Evolutionary conservation across 2,797 vertebrate genomes (phyloP).

Genomic region (Knipowitschia caucasica): DNA sequence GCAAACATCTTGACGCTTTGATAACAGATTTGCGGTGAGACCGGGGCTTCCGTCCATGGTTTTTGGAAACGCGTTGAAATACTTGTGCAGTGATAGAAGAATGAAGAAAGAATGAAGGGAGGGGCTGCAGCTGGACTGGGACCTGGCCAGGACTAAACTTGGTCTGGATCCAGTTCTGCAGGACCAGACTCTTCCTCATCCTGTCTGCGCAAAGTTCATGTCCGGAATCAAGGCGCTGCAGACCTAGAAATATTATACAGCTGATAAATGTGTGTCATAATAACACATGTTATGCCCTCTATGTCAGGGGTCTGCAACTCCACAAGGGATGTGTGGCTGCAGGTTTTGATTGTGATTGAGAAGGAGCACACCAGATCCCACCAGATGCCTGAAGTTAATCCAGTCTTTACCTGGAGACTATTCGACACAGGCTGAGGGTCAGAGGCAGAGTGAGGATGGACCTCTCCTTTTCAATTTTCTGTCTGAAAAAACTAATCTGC

Average conservation of each 20-base stretch:
- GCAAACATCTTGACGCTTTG: background rate
- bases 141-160: background rate
- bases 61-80: conserved; percentile 1
- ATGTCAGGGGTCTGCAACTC: too few species aligned
- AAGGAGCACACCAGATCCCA: too few species aligned
- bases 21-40: background rate
- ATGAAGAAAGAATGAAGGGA: conserved; percentile 2
- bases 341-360: too few species aligned
- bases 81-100: conserved; percentile 8
- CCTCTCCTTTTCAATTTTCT: too few species aligned
- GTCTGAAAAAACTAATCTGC: too few species aligned
- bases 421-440: too few species aligned
- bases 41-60: background rate
- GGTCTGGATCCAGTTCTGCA: background rate
- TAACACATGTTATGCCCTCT: too few species aligned
- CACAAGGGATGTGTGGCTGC: too few species aligned
- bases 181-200: conserved; percentile 4
- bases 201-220: background rate
- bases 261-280: too few species aligned
- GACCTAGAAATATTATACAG: background rate
- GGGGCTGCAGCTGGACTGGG: conserved; percentile 13
- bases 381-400: too few species aligned
- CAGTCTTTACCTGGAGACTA: too few species aligned
- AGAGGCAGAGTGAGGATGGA: too few species aligned
- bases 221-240: background rate